Percentiles rank a stretch among this genome's conserved stretches.
These are phyloP conservation scores for Albula glossodonta DNA, from an alignment of 2,113 vertebrate species.

Conservation along the genomic window DNA sequence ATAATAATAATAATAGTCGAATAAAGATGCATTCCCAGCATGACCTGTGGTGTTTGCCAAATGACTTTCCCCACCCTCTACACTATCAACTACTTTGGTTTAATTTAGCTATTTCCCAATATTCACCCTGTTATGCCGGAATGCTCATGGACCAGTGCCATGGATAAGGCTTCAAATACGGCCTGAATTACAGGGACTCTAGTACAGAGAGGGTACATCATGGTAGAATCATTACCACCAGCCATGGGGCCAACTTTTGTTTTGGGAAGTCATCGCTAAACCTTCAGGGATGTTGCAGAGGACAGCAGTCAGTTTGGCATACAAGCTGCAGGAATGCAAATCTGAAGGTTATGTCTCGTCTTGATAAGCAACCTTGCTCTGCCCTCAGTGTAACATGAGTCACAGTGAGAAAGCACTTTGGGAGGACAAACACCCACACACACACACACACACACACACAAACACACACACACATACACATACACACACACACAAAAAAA, in stretches of 20 bases:
- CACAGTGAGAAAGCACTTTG: constrained; percentile 7
- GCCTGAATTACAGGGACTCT: too few species aligned
- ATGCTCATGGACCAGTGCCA: too few species aligned
- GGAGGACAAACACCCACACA: background rate
- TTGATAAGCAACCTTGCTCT: constrained; percentile 5
- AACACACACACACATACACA: background rate
- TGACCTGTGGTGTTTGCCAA: too few species aligned
- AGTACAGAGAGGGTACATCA: background rate
- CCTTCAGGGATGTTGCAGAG: background rate
- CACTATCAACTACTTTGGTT: too few species aligned
- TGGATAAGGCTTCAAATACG: too few species aligned
- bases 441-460: constrained; percentile 2
- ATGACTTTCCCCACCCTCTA: too few species aligned
- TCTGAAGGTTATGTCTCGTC: constrained; percentile 5
- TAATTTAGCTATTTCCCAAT: too few species aligned
- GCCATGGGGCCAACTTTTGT: background rate
- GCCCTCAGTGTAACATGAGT: constrained; percentile 12
- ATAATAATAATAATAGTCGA: too few species aligned
- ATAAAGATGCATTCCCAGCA: too few species aligned
- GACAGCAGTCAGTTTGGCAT: background rate
- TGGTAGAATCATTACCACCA: background rate
- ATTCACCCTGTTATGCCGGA: too few species aligned
- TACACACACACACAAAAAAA: background rate
- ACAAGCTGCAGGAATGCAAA: background rate
- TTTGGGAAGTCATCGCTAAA: background rate